A percentile compares a stretch with the other conserved stretches of the same genome.
phyloP scores from a whole-genome alignment of 2,797 vertebrate species.

The Coregonus ussuriensis region DNA sequence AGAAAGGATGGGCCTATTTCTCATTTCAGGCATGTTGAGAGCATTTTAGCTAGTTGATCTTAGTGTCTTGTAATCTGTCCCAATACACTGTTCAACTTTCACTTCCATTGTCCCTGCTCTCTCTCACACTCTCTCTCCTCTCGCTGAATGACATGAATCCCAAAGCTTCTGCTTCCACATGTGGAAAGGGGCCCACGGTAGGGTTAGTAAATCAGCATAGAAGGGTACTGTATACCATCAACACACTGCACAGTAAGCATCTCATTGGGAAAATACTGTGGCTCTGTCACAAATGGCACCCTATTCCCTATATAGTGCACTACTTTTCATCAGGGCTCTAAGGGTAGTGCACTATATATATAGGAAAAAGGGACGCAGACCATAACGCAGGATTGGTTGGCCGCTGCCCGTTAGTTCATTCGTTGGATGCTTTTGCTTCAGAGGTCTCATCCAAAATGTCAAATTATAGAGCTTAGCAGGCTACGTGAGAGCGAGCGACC shows the following conservation, averaged over 20 bases:
- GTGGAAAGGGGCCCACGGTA: background rate
- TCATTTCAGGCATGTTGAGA: background rate
- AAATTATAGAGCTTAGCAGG: slow-evolving; percentile 14
- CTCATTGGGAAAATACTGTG: background rate
- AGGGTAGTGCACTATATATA: background rate
- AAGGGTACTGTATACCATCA: background rate
- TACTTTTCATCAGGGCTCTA: background rate
- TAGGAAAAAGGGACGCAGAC: too few species aligned
- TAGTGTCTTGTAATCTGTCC: background rate
- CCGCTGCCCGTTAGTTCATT: background rate
- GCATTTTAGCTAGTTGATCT: background rate
- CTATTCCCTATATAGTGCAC: background rate
- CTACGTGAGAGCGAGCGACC: slow-evolving; percentile 19
- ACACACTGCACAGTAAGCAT: background rate
- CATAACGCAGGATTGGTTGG: background rate
- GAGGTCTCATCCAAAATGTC: slow-evolving; percentile 13
- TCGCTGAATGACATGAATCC: background rate
- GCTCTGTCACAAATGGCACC: background rate
- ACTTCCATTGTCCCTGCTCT: background rate
- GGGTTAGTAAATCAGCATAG: background rate
- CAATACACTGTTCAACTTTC: background rate
- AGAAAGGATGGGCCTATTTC: too few species aligned
- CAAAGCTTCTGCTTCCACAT: background rate
- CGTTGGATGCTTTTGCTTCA: slow-evolving; percentile 12
- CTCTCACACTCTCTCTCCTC: background rate